A percentile compares a stretch with the other conserved stretches of the same genome.
phyloP scores from a whole-genome alignment of 30 jellyfish, hydroid and myxozoan species.

The Catostylus mosaicus region DNA sequence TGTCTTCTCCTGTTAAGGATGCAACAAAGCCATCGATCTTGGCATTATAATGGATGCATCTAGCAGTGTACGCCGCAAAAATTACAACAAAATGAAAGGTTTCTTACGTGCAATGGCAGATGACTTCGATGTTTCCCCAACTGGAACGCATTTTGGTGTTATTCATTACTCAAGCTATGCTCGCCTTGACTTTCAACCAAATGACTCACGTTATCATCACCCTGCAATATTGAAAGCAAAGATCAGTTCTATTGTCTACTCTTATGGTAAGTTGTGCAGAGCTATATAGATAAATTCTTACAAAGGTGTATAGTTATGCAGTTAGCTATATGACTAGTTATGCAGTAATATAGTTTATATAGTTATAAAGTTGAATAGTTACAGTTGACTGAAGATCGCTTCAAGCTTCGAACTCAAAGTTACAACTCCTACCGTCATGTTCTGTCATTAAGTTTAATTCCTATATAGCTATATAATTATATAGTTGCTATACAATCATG shows the following conservation, averaged over 20 bases:
- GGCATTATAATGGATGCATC: conserved; percentile 93
- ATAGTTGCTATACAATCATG: too few species aligned
- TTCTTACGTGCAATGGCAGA: conserved; percentile 73
- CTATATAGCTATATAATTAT: too few species aligned
- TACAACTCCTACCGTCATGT: too few species aligned
- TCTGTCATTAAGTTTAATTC: too few species aligned
- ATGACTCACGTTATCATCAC: conserved; percentile 20
- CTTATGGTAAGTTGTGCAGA: conserved; percentile 56
- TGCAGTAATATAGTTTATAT: too few species aligned
- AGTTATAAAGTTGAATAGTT: too few species aligned
- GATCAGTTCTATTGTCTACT: conserved; percentile 31
- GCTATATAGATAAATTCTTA: too few species aligned
- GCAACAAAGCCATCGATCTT: conserved; percentile 81
- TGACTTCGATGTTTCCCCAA: conserved; percentile 55
- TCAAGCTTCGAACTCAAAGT: too few species aligned
- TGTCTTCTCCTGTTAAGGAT: too few species aligned
- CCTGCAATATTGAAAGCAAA: conserved; percentile 24
- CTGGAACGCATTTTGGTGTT: conserved; percentile 84
- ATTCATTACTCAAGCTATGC: conserved; percentile 74
- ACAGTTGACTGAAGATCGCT: too few species aligned
- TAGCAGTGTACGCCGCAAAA: conserved; percentile 74
- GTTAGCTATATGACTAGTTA: too few species aligned
- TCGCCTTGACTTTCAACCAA: conserved; percentile 51
- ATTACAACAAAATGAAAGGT: conserved; percentile 64
- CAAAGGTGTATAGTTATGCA: too few species aligned